Percentiles rank a stretch among this genome's conserved stretches.
These are phyloP conservation scores for Phodopus roborovskii DNA, from an alignment of 2,113 vertebrate species.

Conservation along the genomic window DNA sequence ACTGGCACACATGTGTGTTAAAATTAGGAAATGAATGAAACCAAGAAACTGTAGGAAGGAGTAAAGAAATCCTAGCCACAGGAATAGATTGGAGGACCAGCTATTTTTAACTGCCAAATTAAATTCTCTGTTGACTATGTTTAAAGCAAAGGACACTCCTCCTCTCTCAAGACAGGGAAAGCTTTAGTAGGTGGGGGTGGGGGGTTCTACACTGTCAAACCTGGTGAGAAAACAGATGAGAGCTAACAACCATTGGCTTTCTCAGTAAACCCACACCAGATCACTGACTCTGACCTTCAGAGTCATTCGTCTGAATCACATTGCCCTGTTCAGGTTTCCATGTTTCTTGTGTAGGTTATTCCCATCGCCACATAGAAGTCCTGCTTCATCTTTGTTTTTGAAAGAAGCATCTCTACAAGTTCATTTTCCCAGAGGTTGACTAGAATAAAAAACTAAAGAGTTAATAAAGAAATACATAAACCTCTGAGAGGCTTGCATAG, in stretches of 20 bases:
- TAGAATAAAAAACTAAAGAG: neutral
- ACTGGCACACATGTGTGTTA: neutral
- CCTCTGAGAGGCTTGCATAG: neutral
- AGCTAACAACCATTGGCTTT: neutral
- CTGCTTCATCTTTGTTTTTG: neutral
- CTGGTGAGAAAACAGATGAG: neutral
- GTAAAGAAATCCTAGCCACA: conserved; percentile 27
- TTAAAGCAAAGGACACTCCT: neutral
- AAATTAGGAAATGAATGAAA: conserved; percentile 14
- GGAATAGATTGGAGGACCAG: neutral
- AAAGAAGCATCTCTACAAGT: neutral
- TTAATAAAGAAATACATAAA: neutral
- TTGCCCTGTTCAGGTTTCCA: neutral
- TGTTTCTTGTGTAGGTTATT: neutral
- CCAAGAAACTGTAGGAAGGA: neutral
- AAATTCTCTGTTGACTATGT: neutral
- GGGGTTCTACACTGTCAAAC: neutral
- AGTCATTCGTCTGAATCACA: neutral
- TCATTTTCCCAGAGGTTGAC: neutral
- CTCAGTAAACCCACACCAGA: neutral
- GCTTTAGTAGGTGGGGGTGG: neutral
- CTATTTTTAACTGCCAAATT: neutral
- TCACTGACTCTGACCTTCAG: neutral
- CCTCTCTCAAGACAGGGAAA: neutral
- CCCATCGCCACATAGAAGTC: neutral